phyloP scores from a whole-genome alignment of 2,888 invertebrate genomes.

The Chloromyia formosa region DNA sequence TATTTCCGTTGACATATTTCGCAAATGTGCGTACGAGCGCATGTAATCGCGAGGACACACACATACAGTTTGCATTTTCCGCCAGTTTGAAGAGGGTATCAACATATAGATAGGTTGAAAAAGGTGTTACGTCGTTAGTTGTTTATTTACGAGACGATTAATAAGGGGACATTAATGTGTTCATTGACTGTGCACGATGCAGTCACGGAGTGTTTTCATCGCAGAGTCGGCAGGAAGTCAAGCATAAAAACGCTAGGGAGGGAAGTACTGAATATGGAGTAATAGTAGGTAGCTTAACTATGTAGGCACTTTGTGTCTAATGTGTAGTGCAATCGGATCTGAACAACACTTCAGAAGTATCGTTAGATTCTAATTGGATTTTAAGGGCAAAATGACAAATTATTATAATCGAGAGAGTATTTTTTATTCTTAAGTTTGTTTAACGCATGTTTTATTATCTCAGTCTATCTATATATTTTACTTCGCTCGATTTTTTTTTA shows the following conservation, averaged over 20 bases:
- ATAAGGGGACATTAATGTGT: constrained; percentile 45
- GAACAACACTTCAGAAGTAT: no score
- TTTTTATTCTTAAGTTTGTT: no score
- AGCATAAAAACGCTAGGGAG: constrained; percentile 11
- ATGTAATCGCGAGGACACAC: not conserved
- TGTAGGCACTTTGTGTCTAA: no score
- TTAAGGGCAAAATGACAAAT: no score
- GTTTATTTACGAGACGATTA: constrained; percentile 49
- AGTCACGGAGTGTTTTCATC: constrained; percentile 3
- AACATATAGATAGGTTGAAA: constrained; percentile 16
- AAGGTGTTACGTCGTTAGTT: constrained; percentile 49
- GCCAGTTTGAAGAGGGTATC: constrained; percentile 33
- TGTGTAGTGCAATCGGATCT: no score
- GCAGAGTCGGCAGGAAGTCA: constrained; percentile 41
- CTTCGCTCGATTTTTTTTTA: no score
- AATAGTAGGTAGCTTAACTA: no score
- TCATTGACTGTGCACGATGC: constrained; percentile 6
- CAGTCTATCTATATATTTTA: no score
- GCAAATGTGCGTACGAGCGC: not conserved
- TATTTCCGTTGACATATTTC: not conserved
- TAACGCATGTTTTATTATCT: no score
- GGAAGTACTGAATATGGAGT: not conserved
- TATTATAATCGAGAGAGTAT: no score
- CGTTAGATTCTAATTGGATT: no score
- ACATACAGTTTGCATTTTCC: not conserved